A percentile compares a stretch with the other conserved stretches of the same genome.
Evolutionary conservation across 2,113 vertebrate genomes (phyloP).

Genomic region (Oriolus oriolus): DNA sequence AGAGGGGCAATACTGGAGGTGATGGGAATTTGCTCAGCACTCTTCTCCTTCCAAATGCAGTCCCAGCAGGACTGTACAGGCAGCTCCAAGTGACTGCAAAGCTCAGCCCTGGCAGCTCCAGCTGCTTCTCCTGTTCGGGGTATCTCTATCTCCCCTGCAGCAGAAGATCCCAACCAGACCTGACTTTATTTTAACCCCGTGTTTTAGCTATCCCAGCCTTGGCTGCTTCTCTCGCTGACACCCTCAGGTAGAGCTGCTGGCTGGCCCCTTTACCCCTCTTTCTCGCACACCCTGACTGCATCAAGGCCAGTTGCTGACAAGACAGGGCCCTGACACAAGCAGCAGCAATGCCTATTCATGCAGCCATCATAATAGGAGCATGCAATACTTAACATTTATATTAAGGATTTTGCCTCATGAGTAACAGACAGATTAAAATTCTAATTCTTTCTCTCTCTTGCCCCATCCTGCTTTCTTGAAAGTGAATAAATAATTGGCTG

Average conservation of each 20-base stretch:
- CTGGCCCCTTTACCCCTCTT: neutral
- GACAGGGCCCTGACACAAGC: neutral
- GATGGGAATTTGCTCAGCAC: neutral
- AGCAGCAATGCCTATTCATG: neutral
- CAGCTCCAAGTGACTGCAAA: neutral
- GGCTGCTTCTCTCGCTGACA: neutral
- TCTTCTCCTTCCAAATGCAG: neutral
- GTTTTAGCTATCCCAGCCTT: neutral
- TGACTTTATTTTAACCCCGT: neutral
- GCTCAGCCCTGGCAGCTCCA: neutral
- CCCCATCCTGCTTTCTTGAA: neutral
- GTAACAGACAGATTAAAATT: neutral
- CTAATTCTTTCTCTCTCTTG: neutral
- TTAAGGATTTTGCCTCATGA: neutral
- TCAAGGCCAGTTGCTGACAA: neutral
- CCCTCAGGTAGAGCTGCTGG: neutral
- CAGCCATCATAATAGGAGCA: neutral
- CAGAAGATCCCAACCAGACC: neutral
- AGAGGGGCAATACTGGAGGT: neutral
- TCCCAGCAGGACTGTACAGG: neutral
- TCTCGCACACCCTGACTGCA: neutral
- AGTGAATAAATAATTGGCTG: neutral
- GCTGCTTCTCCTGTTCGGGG: accelerated
- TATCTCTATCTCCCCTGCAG: neutral
- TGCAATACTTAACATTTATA: neutral